A percentile compares a stretch with the other conserved stretches of the same genome.
Conservation (phyloP, 2,888 invertebrate species). For the Nomada ferruginata region DNA sequence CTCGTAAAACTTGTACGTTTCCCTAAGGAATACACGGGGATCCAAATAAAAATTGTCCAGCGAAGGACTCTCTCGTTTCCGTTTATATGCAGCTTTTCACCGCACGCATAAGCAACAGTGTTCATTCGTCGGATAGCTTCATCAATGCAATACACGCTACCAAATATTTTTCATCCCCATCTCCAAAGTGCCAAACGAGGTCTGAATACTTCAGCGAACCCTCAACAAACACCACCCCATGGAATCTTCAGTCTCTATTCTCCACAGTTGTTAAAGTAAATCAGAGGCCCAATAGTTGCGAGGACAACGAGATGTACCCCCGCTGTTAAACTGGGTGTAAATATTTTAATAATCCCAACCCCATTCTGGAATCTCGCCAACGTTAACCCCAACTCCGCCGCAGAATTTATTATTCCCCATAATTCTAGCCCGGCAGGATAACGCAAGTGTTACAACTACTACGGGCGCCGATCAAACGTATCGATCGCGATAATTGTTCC, state of each 20-base stretch:
- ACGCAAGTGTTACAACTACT: slow-evolving; percentile 1
- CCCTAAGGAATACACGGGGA: neutral
- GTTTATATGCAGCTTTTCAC: neutral
- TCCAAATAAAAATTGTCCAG: neutral
- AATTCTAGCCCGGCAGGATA: slow-evolving; percentile 28
- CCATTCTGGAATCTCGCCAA: neutral
- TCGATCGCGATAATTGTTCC: slow-evolving; percentile 66
- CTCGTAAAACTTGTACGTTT: slow-evolving; percentile 17
- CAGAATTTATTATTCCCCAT: slow-evolving; percentile 37
- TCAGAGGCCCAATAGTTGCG: slow-evolving; percentile 9
- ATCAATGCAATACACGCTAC: neutral
- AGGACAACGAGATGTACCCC: neutral
- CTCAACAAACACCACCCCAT: neutral
- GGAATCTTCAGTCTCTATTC: slow-evolving; percentile 14
- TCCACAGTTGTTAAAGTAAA: slow-evolving; percentile 1
- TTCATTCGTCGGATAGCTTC: neutral
- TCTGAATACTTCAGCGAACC: slow-evolving; percentile 27
- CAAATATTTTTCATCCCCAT: neutral
- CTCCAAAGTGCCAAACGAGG: neutral
- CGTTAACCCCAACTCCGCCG: slow-evolving; percentile 9
- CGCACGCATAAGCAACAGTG: neutral
- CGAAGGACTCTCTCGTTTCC: too few relatives aligned
- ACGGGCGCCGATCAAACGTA: slow-evolving; percentile 49
- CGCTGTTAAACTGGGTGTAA: slow-evolving; percentile 10
- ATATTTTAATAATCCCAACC: slow-evolving; percentile 28